These are phyloP conservation scores for Brachyhypopomus gauderio DNA, from an alignment of 2,113 vertebrate species.

Conservation along the genomic window DNA sequence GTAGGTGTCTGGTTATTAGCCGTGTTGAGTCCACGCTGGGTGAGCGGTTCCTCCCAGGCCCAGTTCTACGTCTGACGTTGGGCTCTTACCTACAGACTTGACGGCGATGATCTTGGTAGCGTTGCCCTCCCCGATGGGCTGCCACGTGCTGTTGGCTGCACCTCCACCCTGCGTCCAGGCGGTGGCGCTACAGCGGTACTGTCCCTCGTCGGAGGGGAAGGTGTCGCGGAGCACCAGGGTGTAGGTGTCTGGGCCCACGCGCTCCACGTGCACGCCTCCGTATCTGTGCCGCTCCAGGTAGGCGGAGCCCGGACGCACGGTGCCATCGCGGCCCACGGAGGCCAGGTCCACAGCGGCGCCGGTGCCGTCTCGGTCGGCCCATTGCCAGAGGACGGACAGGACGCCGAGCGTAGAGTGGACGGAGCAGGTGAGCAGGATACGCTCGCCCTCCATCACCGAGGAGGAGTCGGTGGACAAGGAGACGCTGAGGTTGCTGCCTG, in stretches of 20 bases:
- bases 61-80: too few relatives aligned
- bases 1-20: not conserved
- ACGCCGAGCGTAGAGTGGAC: conserved; percentile 77
- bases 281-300: conserved; percentile 87
- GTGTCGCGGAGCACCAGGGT: conserved; percentile 86
- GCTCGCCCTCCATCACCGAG: conserved; percentile 85
- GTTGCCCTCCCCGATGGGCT: conserved; percentile 84
- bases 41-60: too few relatives aligned
- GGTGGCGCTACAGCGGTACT: conserved; percentile 86
- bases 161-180: conserved; percentile 81
- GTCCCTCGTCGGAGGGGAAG: conserved; percentile 85
- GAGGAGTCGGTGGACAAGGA: conserved; percentile 86
- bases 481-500: conserved; percentile 93
- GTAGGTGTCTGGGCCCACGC: conserved; percentile 78
- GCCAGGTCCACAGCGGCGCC: conserved; percentile 77
- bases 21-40: not conserved
- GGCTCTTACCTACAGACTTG: conserved; percentile 87
- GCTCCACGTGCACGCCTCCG: conserved; percentile 86
- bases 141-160: conserved; percentile 83
- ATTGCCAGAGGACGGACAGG: conserved; percentile 86
- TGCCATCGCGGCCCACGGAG: conserved; percentile 85
- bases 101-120: conserved; percentile 78
- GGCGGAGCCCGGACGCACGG: conserved; percentile 75
- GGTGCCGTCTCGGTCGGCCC: conserved; percentile 78
- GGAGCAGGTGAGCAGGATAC: conserved; percentile 83